Evolutionary conservation across 2,888 invertebrate genomes (phyloP).

Genomic region (Dioctria linearis): DNA sequence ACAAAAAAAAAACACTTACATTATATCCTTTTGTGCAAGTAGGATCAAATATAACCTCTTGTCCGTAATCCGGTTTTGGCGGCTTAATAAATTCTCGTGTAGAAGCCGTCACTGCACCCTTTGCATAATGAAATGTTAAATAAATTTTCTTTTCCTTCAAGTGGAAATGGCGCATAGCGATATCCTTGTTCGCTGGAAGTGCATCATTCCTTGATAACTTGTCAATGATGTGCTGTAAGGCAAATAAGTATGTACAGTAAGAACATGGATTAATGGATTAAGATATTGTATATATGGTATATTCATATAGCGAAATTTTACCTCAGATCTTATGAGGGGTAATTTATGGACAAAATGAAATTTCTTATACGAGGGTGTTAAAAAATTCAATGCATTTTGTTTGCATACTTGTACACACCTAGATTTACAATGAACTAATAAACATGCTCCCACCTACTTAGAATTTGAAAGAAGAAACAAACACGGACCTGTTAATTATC

Average conservation of each 20-base stretch:
- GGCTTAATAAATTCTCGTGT: slow-evolving; percentile 80
- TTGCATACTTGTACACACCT: no score
- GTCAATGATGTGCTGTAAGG: slow-evolving; percentile 74
- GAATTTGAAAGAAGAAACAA: no score
- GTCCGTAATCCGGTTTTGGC: slow-evolving; percentile 79
- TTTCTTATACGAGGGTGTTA: no score
- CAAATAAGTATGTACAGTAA: no score
- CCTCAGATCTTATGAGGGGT: no score
- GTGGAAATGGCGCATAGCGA: slow-evolving; percentile 78
- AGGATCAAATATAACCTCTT: slow-evolving; percentile 77
- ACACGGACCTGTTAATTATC: no score
- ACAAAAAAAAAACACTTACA: slow-evolving; percentile 69
- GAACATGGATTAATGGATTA: not conserved
- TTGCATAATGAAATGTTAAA: slow-evolving; percentile 68
- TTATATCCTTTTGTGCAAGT: slow-evolving; percentile 78
- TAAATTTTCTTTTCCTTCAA: slow-evolving; percentile 73
- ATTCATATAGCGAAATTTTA: slow-evolving; percentile 3
- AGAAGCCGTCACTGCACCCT: slow-evolving; percentile 68
- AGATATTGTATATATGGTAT: not conserved
- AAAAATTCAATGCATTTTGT: no score
- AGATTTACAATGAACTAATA: no score
- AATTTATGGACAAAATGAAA: no score
- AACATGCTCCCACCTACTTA: no score
- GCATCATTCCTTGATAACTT: slow-evolving; percentile 75
- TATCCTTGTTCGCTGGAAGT: slow-evolving; percentile 75